Percentiles rank a stretch among this genome's conserved stretches.
Conservation (phyloP, 1,140 invertebrate species). For the Microplitis demolitor region DNA sequence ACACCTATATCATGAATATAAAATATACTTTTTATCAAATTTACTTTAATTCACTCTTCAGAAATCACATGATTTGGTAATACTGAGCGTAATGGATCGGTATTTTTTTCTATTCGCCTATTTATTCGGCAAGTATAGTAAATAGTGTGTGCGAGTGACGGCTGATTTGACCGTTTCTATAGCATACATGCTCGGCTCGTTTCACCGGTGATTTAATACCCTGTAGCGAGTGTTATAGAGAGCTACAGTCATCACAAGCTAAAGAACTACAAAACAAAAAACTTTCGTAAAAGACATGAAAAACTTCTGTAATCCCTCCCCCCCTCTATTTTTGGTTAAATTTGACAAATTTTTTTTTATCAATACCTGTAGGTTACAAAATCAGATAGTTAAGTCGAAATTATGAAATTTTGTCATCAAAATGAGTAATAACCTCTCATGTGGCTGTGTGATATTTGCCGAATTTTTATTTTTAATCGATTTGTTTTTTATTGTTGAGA, state of each 20-base stretch:
- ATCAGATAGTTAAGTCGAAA: no score
- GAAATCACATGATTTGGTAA: neutral
- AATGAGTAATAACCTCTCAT: no score
- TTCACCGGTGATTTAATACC: slow-evolving; percentile 35
- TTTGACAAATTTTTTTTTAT: no score
- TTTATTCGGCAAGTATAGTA: neutral
- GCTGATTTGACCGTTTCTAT: neutral
- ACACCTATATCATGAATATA: no score
- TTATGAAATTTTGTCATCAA: no score
- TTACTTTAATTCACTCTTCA: no score
- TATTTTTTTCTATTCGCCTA: slow-evolving; percentile 27
- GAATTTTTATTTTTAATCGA: no score
- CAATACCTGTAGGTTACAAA: no score
- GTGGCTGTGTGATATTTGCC: no score
- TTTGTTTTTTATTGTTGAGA: no score
- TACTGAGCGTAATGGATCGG: neutral
- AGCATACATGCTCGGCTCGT: slow-evolving; percentile 4
- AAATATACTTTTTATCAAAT: no score
- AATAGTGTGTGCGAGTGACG: slow-evolving; percentile 13
- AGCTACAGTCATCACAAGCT: neutral
- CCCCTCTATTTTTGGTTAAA: no score
- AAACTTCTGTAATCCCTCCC: neutral
- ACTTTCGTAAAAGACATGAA: neutral
- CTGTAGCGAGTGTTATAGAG: slow-evolving; percentile 22
- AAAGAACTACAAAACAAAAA: neutral